Conservation (phyloP, 2,888 invertebrate species). For the Cecidostiba fungosa region DNA sequence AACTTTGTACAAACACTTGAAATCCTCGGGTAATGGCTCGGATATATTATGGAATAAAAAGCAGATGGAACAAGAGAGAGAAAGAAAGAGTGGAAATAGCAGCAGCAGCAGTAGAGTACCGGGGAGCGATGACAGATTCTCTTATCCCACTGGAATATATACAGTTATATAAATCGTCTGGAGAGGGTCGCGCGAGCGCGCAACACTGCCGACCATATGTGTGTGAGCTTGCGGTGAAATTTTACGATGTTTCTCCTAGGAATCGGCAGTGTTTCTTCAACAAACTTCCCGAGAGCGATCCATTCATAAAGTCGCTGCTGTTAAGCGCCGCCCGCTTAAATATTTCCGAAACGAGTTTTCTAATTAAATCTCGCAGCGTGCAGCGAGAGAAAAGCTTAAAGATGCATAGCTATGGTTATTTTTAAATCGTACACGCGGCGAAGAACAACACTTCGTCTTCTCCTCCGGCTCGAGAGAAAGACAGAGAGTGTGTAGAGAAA, state of each 20-base stretch:
- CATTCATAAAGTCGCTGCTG: conserved; percentile 36
- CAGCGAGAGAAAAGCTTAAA: neutral
- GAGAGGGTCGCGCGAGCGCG: neutral
- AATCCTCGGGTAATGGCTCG: neutral
- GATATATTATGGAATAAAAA: conserved; percentile 3
- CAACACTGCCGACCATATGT: neutral
- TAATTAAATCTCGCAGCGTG: conserved; percentile 44
- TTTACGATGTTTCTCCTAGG: conserved; percentile 51
- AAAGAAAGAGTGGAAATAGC: too few species aligned
- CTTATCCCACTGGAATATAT: conserved; percentile 21
- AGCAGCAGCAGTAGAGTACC: conserved; percentile 12
- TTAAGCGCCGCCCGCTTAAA: neutral
- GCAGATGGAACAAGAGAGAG: too few species aligned
- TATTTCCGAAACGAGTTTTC: conserved; percentile 36
- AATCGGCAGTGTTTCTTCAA: conserved; percentile 57
- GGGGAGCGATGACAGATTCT: conserved; percentile 35
- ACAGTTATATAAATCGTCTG: neutral
- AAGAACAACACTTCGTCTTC: conserved; percentile 25
- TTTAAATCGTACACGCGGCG: conserved; percentile 42
- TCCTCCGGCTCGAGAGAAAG: conserved; percentile 16
- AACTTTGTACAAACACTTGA: conserved; percentile 40
- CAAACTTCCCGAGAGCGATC: conserved; percentile 19
- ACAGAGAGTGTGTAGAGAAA: conserved; percentile 15
- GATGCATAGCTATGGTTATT: conserved; percentile 29
- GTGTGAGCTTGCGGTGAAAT: conserved; percentile 14